Conservation (phyloP, 2,113 vertebrate genomes). For the Sterna hirundo region DNA sequence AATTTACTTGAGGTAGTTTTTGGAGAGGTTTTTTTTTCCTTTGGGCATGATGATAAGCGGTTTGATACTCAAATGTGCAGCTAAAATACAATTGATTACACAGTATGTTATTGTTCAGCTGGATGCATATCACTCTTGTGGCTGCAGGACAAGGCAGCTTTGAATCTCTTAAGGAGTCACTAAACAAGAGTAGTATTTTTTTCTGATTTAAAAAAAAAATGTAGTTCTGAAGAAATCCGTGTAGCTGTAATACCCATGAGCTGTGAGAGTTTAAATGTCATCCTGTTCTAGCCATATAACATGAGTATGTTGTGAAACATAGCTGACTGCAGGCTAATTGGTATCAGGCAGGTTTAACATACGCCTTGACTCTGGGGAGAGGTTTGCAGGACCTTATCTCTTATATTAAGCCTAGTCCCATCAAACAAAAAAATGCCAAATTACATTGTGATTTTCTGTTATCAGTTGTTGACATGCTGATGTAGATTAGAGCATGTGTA, state of each 20-base stretch:
- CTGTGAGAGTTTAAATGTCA: background rate
- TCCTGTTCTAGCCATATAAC: background rate
- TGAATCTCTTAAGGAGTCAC: background rate
- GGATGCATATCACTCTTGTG: background rate
- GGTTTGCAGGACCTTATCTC: background rate
- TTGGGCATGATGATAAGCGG: background rate
- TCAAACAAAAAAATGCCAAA: background rate
- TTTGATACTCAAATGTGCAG: background rate
- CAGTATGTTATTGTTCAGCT: background rate
- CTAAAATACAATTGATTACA: constrained; percentile 2
- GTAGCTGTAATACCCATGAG: background rate
- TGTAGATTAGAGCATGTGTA: background rate
- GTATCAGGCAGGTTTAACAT: background rate
- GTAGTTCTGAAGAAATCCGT: background rate
- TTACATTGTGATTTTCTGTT: background rate
- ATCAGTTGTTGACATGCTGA: background rate
- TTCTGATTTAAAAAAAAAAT: background rate
- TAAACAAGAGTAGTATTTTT: background rate
- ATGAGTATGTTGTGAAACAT: background rate
- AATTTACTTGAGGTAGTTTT: background rate
- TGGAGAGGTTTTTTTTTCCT: background rate
- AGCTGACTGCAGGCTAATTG: background rate
- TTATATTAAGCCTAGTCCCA: background rate
- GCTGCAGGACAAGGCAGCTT: background rate
- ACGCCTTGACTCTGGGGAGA: background rate